A percentile compares a stretch with the other conserved stretches of the same genome.
Conservation (phyloP, 2,797 vertebrate genomes). For the Allobates femoralis region DNA sequence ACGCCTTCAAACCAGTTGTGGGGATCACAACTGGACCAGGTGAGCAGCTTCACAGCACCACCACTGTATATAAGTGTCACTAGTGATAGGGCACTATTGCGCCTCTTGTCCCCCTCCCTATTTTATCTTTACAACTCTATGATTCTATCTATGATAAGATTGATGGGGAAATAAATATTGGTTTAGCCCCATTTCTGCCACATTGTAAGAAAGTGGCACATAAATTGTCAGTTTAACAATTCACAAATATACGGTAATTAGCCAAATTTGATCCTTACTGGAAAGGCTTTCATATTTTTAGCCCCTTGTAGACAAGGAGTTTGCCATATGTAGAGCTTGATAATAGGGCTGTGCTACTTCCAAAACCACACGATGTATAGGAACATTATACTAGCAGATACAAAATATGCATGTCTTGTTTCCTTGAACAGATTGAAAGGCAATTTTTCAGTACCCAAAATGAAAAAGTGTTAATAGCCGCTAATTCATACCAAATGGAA, state of each 20-base stretch:
- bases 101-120: too few species aligned
- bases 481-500: constrained; percentile 37
- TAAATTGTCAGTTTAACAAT: neutral
- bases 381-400: constrained; percentile 11
- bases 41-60: too few species aligned
- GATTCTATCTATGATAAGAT: neutral
- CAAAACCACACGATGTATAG: constrained; percentile 36
- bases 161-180: neutral
- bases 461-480: constrained; percentile 14
- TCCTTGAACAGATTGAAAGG: constrained; percentile 5
- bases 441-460: constrained; percentile 25
- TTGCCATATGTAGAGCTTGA: constrained; percentile 7
- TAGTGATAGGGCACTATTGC: too few species aligned
- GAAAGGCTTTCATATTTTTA: neutral
- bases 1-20: too few species aligned
- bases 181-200: neutral
- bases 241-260: neutral
- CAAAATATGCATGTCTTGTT: constrained; percentile 5
- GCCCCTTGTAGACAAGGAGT: neutral
- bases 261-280: neutral
- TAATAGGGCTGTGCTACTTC: constrained; percentile 13
- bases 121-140: too few species aligned
- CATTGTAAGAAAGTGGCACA: neutral
- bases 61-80: too few species aligned
- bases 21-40: too few species aligned